Evolutionary conservation across 2,888 invertebrate species (phyloP).

Genomic region (Axea sp.): DNA sequence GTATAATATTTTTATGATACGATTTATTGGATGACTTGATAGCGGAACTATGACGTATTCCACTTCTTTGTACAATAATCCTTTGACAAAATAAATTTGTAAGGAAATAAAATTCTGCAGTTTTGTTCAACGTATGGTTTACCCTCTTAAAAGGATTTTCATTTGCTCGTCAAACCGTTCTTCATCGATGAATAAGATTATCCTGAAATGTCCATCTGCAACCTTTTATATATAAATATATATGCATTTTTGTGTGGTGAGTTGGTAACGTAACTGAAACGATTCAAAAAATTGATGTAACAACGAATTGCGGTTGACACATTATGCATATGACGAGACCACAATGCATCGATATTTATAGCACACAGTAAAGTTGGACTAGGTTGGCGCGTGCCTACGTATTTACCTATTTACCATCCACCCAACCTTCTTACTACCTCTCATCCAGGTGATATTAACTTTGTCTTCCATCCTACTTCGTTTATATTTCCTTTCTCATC

Average conservation of each 20-base stretch:
- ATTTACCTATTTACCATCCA: background rate
- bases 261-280: too few species aligned
- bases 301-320: constrained; percentile 10
- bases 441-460: constrained; percentile 26
- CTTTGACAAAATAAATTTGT: constrained; percentile 50
- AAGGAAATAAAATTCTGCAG: constrained; percentile 52
- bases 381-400: constrained; percentile 30
- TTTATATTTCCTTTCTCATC: constrained; percentile 22
- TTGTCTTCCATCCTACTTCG: constrained; percentile 28
- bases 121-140: constrained; percentile 38
- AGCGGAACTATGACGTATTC: constrained; percentile 38
- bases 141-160: constrained; percentile 56
- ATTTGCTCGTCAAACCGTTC: constrained; percentile 51
- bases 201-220: constrained; percentile 31
- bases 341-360: constrained; percentile 26
- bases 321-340: constrained; percentile 10
- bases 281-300: constrained; percentile 12
- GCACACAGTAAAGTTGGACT: constrained; percentile 13
- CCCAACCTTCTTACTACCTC: background rate
- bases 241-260: background rate
- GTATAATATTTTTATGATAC: too few species aligned
- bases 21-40: constrained; percentile 56
- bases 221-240: constrained; percentile 4
- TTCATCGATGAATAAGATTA: constrained; percentile 14
- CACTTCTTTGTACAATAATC: constrained; percentile 34